A percentile compares a stretch with the other conserved stretches of the same genome.
Conservation (phyloP, 37 sponge, comb jelly and placozoan species). For the Halichondria panicea region DNA sequence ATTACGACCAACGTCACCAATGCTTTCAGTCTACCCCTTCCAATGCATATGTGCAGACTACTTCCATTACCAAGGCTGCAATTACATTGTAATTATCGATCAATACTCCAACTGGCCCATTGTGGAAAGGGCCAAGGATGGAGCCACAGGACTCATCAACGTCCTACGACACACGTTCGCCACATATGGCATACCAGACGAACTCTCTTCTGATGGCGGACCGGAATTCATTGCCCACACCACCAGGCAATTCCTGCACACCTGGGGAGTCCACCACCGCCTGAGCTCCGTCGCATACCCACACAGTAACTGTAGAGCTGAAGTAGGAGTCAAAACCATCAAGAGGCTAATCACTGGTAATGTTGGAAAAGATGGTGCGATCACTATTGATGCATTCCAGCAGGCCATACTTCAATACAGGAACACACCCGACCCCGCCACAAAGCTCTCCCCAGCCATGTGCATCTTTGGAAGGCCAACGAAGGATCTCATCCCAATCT, state of each 20-base stretch:
- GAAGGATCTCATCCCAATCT: slow-evolving; percentile 36
- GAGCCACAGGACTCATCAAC: slow-evolving; percentile 30
- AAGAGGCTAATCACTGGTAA: slow-evolving; percentile 43
- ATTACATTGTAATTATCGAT: slow-evolving; percentile 32
- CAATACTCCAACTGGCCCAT: slow-evolving; percentile 46
- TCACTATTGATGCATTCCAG: slow-evolving; percentile 24
- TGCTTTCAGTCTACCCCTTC: slow-evolving; percentile 17
- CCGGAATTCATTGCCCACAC: slow-evolving; percentile 28
- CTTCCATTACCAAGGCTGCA: slow-evolving; percentile 36
- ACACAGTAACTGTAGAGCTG: slow-evolving; percentile 43
- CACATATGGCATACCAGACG: slow-evolving; percentile 46
- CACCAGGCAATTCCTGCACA: slow-evolving; percentile 26
- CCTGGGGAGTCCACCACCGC: slow-evolving; percentile 41
- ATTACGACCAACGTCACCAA: slow-evolving; percentile 30
- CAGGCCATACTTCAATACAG: slow-evolving; percentile 39
- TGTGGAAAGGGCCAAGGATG: slow-evolving; percentile 26
- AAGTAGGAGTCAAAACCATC: slow-evolving; percentile 32
- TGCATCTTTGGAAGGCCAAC: slow-evolving; percentile 43
- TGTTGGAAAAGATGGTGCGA: slow-evolving; percentile 18
- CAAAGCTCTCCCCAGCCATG: slow-evolving; percentile 31
- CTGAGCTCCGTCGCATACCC: slow-evolving; percentile 39
- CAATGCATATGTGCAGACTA: slow-evolving; percentile 50
- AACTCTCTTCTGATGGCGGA: slow-evolving; percentile 45
- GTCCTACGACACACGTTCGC: slow-evolving; percentile 21
- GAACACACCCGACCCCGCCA: slow-evolving; percentile 32